Base-by-base conservation (phyloP, 2,888 invertebrate species). In the Nematopogon swammerdamellus region DNA sequence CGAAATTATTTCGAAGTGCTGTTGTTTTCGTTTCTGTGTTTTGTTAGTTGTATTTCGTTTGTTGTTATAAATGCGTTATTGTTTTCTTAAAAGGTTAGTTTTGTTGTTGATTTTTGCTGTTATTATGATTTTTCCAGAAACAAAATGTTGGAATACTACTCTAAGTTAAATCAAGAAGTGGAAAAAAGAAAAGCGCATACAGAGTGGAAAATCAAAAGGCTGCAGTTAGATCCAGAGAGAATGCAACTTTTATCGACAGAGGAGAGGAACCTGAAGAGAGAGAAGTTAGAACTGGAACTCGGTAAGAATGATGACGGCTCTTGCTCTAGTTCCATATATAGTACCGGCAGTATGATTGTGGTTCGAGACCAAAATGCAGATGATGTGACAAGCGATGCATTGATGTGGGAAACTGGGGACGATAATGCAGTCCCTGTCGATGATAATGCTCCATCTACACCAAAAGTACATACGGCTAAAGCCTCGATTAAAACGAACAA, bases 81-180 rank as follows among this genome's bases (percentile, higher is more conserved):
- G n/a, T n/a, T n/a, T n/a, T n/a, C n/a, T n/a, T n/a, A n/a, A n/a
- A n/a, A n/a, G n/a, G n/a, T n/a, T n/a, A n/a, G n/a, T n/a, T n/a
- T n/a, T n/a, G n/a, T n/a, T n/a, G n/a, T n/a, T n/a, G n/a, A n/a
- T n/a, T n/a, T n/a, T n/a, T n/a, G n/a, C n/a, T n/a, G n/a, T n/a
- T n/a, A n/a, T n/a, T n/a, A n/a, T n/a, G n/a, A n/a, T n/a, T n/a
- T n/a, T 77, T 75, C 30, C 56, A 86, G 86, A 45, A 72, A 72
- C 51, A 82, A 82, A 64, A 77, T 85, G 56, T 75, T 84, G 59
- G 81, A 82, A 57, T 86, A 86, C 61, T 88, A 87, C 57, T 77
- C 83, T n/a, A 81, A 84, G 58, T 61, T 88, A 44, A 83, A 82
- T 36, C 79, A 80, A 61, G 81, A 82, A 57, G 81, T 83, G 0